These are phyloP conservation scores for Xylocampa areola DNA, from an alignment of 2,888 invertebrate species.

Conservation along the genomic window DNA sequence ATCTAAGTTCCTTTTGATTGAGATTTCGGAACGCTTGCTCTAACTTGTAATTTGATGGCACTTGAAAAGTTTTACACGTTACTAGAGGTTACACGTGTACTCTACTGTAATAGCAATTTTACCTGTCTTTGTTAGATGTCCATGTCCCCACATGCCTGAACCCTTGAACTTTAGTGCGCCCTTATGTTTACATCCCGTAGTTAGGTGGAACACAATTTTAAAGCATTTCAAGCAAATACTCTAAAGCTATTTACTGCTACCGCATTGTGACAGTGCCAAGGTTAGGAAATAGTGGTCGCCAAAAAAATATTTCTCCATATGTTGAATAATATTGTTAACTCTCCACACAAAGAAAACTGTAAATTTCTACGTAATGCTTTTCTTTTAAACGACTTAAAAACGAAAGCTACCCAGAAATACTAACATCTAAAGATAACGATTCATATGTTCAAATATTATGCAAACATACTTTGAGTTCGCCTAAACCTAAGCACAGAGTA, in stretches of 20 bases:
- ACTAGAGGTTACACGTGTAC: constrained; percentile 7
- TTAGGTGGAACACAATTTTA: too few relatives aligned
- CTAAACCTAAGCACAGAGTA: constrained; percentile 12
- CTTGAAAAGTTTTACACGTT: constrained; percentile 10
- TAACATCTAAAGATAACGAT: neutral
- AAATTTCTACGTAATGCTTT: neutral
- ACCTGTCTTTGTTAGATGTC: neutral
- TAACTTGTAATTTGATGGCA: constrained; percentile 19
- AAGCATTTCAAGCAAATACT: too few relatives aligned
- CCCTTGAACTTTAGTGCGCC: too few relatives aligned
- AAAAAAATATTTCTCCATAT: too few relatives aligned
- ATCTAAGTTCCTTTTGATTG: too few relatives aligned
- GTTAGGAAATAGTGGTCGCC: too few relatives aligned
- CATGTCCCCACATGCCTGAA: too few relatives aligned
- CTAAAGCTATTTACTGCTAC: too few relatives aligned
- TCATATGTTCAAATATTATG: constrained; percentile 7
- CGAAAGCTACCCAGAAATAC: neutral
- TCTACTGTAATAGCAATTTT: neutral
- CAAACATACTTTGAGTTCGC: constrained; percentile 4
- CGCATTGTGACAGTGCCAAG: too few relatives aligned
- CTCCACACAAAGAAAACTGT: too few relatives aligned
- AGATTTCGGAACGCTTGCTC: constrained; percentile 11
- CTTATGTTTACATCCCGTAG: too few relatives aligned
- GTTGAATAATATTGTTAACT: too few relatives aligned
- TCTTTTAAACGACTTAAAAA: neutral